A percentile compares a stretch with the other conserved stretches of the same genome.
phyloP scores from a whole-genome alignment of 2,797 vertebrate genomes.

The Eurystomus glaucurus region DNA sequence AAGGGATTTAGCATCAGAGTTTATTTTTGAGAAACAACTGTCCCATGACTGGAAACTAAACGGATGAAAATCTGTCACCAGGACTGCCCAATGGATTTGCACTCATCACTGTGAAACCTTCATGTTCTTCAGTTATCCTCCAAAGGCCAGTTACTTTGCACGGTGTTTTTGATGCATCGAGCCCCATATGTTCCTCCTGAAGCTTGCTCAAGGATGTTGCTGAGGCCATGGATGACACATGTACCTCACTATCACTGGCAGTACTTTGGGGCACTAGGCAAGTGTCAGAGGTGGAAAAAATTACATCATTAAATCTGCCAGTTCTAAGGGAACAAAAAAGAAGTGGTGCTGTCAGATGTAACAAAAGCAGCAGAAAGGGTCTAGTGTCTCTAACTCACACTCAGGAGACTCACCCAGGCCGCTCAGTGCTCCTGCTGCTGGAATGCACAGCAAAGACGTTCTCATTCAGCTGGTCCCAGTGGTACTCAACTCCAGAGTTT shows the following conservation, averaged over 20 bases:
- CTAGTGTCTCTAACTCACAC: neutral
- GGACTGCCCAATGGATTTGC: neutral
- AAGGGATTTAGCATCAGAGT: neutral
- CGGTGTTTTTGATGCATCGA: neutral
- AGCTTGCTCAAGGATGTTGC: neutral
- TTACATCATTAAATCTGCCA: neutral
- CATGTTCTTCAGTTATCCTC: neutral
- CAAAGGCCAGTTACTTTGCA: neutral
- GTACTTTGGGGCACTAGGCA: neutral
- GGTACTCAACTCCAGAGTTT: slow-evolving; percentile 93
- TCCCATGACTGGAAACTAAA: neutral
- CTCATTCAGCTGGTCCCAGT: slow-evolving; percentile 92
- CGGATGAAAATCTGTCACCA: neutral
- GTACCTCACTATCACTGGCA: neutral
- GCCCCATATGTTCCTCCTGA: neutral
- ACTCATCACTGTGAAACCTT: neutral
- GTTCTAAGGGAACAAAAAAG: neutral
- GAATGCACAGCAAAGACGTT: slow-evolving; percentile 92
- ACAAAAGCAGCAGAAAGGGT: neutral
- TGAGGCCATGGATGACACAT: neutral
- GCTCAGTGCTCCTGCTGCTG: slow-evolving; percentile 88
- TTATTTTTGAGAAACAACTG: slow-evolving; percentile 1
- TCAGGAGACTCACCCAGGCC: slow-evolving; percentile 84
- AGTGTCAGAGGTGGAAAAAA: neutral
- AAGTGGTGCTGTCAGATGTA: neutral